Base-by-base conservation (phyloP, 2,113 vertebrate genomes). In the Callithrix jacchus region DNA sequence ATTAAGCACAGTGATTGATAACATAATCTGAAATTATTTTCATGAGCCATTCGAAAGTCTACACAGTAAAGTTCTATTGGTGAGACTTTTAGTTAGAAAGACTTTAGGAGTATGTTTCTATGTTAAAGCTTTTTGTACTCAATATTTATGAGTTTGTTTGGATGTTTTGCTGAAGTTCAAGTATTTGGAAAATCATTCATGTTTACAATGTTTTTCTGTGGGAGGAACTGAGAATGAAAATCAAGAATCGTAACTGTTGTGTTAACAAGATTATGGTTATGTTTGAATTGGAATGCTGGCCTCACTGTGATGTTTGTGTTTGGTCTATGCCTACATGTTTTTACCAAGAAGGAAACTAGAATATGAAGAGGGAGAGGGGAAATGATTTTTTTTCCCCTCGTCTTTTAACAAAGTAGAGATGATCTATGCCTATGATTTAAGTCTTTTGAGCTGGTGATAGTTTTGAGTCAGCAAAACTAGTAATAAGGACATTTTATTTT, bases 101-200 rank as follows among this genome's bases (percentile, higher is more conserved):
- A 85, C 42, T 80, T 91, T 40, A 54, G 58, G 61, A 91, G 93
- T 40, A 58, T 79, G 66, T 68, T 89, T 93, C 11, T 86, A 14
- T 18, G 25, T 84, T 58, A 74, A 89, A 76, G 14, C 9, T 61
- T 91, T 86, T 93, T 76, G 32, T 2, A 64, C 3, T 89, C 71
- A 83, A 16, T 86, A 68, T 83, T 74, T 86, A 79, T 37, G 52
- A 54, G 30, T 68, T 58, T 56, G 58, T 92, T 77, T 76, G 6
- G 91, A 81, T 18, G 70, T 64, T 87, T 94, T 87, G n/a, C 35
- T 73, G 23, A 88, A 40, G 6, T 80, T 74, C 42, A 71, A 11
- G 21, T 84, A 89, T 92, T 96, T 96, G 30, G 32, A 93, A 96
- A 92, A 35, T 82, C 16, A 49, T 83, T 95, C 45, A n/a, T n/a